A percentile compares a stretch with the other conserved stretches of the same genome.
Conservation (phyloP, 1,140 invertebrate species). For the Alviniconcha marisindica region DNA sequence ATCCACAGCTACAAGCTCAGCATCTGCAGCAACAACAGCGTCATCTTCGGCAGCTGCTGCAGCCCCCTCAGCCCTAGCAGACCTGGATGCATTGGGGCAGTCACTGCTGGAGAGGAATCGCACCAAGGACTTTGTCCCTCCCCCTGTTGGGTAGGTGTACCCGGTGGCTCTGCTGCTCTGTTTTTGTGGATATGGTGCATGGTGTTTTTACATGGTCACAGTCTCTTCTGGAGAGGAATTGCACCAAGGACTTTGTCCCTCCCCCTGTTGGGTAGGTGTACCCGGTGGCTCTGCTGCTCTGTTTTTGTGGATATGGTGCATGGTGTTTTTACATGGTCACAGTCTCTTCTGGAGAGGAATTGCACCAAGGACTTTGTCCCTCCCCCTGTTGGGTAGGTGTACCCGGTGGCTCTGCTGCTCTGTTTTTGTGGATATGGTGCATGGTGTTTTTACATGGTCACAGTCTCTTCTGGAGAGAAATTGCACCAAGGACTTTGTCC, state of each 20-base stretch:
- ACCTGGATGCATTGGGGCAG: constrained; percentile 85
- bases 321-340: constrained; percentile 83
- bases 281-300: too few relatives aligned
- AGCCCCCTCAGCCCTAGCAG: constrained; percentile 78
- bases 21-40: background rate
- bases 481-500: constrained; percentile 16
- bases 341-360: constrained; percentile 81
- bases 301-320: background rate
- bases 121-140: constrained; percentile 23
- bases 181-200: background rate
- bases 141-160: background rate
- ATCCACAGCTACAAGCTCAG: background rate
- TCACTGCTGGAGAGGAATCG: constrained; percentile 80
- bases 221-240: constrained; percentile 80
- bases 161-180: too few relatives aligned
- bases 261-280: background rate
- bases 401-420: too few relatives aligned
- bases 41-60: constrained; percentile 3
- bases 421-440: background rate
- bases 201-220: constrained; percentile 84
- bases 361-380: constrained; percentile 17
- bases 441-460: constrained; percentile 83
- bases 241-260: constrained; percentile 20
- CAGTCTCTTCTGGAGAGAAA: constrained; percentile 82
- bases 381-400: background rate